Evolutionary conservation across 2,113 vertebrate species (phyloP).

Genomic region (Festucalex cinctus): DNA sequence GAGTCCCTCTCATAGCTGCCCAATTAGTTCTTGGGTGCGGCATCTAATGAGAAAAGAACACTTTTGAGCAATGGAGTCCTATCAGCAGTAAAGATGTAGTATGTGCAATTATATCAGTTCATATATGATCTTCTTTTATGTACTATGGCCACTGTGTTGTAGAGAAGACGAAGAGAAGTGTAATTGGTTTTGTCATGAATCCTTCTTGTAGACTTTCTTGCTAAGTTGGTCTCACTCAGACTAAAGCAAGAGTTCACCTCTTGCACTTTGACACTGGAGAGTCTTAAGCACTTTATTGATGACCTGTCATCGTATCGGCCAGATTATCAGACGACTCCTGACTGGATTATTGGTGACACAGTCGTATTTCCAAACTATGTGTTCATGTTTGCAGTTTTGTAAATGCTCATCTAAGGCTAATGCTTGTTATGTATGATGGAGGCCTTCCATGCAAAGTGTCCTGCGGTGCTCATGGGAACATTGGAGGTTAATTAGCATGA

Average conservation of each 20-base stretch:
- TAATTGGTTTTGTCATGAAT: conserved; percentile 23
- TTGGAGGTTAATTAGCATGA: conserved; percentile 19
- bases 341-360: conserved; percentile 27
- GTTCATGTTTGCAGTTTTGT: background rate
- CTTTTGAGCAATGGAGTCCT: background rate
- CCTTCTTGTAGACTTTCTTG: background rate
- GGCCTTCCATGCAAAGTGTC: background rate
- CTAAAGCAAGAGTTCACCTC: conserved; percentile 12
- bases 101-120: too few species aligned
- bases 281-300: conserved; percentile 22
- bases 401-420: background rate
- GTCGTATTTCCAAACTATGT: background rate
- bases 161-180: background rate
- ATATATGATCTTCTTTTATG: too few species aligned
- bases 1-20: background rate
- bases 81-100: too few species aligned
- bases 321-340: conserved; percentile 42
- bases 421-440: background rate
- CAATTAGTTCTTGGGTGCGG: background rate
- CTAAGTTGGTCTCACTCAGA: background rate
- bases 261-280: conserved; percentile 12
- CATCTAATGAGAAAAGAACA: background rate
- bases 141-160: too few species aligned
- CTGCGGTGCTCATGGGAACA: background rate
- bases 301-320: conserved; percentile 25